Conservation (phyloP, 2,797 vertebrate genomes). For the Decapterus maruadsi region DNA sequence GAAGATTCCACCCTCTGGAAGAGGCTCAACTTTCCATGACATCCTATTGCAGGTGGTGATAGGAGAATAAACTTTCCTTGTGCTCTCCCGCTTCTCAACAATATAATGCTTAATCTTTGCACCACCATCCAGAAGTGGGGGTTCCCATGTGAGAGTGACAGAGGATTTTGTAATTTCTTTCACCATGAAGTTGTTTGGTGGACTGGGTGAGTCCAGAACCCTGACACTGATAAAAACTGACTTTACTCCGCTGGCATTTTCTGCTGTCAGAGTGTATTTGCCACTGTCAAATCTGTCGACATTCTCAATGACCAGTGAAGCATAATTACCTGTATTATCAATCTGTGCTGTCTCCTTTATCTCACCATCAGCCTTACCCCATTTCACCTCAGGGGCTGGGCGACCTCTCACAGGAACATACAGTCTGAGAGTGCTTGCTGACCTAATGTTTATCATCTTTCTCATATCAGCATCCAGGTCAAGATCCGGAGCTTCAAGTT, state of each 20-base stretch:
- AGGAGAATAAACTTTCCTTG: slow-evolving; percentile 95
- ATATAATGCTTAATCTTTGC: slow-evolving; percentile 98
- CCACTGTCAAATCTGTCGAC: slow-evolving; percentile 97
- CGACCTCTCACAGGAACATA: slow-evolving; percentile 97
- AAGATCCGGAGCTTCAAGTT: slow-evolving; percentile 96
- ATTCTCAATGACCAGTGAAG: slow-evolving; percentile 96
- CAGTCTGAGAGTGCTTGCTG: slow-evolving; percentile 93
- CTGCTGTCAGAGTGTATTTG: slow-evolving; percentile 95
- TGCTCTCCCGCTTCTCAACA: slow-evolving; percentile 98
- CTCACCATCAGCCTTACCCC: slow-evolving; percentile 94
- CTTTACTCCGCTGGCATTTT: slow-evolving; percentile 96
- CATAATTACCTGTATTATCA: slow-evolving; percentile 95
- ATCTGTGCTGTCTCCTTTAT: slow-evolving; percentile 94
- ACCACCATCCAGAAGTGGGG: slow-evolving; percentile 95
- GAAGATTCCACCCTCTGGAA: slow-evolving; percentile 95
- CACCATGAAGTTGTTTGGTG: slow-evolving; percentile 92
- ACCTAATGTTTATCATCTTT: slow-evolving; percentile 96
- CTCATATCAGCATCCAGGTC: slow-evolving; percentile 96
- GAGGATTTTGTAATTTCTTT: slow-evolving; percentile 96
- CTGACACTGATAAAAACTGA: slow-evolving; percentile 97
- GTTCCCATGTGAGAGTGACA: slow-evolving; percentile 96
- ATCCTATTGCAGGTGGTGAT: slow-evolving; percentile 94
- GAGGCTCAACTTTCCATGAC: slow-evolving; percentile 95
- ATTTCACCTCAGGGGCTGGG: slow-evolving; percentile 97
- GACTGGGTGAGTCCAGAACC: slow-evolving; percentile 96